Conservation (phyloP, 1,140 invertebrate species). For the Danaus melanippus region DNA sequence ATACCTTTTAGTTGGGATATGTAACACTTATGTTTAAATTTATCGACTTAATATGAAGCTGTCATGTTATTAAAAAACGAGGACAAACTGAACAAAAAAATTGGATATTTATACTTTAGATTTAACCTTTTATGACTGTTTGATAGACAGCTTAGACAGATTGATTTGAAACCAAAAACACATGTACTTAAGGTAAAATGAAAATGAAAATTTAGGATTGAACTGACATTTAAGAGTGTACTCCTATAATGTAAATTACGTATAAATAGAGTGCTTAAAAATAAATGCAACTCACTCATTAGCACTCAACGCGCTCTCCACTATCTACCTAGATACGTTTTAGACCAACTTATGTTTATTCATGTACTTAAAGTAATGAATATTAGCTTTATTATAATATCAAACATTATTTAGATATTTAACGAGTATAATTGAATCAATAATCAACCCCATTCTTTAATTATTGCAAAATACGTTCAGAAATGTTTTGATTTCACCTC, state of each 20-base stretch:
- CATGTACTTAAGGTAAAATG: not conserved
- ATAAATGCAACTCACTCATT: slow-evolving; percentile 14
- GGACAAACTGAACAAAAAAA: no score
- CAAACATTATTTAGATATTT: slow-evolving; percentile 4
- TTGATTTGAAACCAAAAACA: no score
- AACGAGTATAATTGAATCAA: not conserved
- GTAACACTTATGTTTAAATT: no score
- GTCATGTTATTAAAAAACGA: no score
- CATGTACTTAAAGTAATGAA: slow-evolving; percentile 8
- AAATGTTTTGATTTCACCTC: no score
- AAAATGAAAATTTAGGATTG: not conserved
- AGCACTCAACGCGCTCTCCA: slow-evolving; percentile 12
- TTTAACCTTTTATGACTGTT: no score
- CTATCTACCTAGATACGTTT: slow-evolving; percentile 6
- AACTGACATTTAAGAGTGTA: slow-evolving; percentile 1
- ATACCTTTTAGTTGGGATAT: no score
- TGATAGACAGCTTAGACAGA: no score
- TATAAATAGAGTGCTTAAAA: slow-evolving; percentile 17
- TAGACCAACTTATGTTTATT: slow-evolving; percentile 6
- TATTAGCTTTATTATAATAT: slow-evolving; percentile 3
- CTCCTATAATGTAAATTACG: slow-evolving; percentile 17
- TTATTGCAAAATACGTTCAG: no score
- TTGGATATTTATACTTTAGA: no score
- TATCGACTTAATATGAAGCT: no score
- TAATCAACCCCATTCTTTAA: no score